These are phyloP conservation scores for Loripinus fragilis DNA, from an alignment of 2,888 invertebrate species.

Conservation along the genomic window DNA sequence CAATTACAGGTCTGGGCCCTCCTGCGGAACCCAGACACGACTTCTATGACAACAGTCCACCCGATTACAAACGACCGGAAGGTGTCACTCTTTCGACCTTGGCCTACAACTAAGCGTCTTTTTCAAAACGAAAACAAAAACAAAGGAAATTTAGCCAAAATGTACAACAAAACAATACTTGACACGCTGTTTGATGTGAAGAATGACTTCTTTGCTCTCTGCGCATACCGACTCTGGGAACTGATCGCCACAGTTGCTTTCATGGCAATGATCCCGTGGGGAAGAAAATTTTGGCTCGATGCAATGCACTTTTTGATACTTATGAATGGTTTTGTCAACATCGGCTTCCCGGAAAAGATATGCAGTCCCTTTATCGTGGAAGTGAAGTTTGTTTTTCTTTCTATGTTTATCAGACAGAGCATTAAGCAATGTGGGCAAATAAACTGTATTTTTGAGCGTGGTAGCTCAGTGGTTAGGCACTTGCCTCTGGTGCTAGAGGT, in stretches of 20 bases:
- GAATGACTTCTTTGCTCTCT: slow-evolving; percentile 15
- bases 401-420: too few relatives aligned
- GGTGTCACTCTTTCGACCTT: slow-evolving; percentile 11
- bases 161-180: slow-evolving; percentile 49
- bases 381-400: not conserved
- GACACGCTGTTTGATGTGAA: slow-evolving; percentile 37
- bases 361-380: not conserved
- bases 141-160: not conserved
- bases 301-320: slow-evolving; percentile 25
- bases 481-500: too few relatives aligned
- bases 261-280: slow-evolving; percentile 30
- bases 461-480: too few relatives aligned
- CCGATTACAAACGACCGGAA: not conserved
- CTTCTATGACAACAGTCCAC: not conserved
- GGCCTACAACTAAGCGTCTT: slow-evolving; percentile 28
- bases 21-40: too few relatives aligned
- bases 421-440: too few relatives aligned
- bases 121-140: slow-evolving; percentile 33
- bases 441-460: too few relatives aligned
- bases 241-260: slow-evolving; percentile 29
- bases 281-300: slow-evolving; percentile 40
- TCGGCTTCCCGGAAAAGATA: not conserved
- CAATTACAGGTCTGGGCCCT: too few relatives aligned
- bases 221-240: not conserved
- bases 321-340: slow-evolving; percentile 5